Evolutionary conservation across 2,113 vertebrate genomes (phyloP), one percentile per base, ranked within the genome.

Genomic region (Nibea albiflora): DNA sequence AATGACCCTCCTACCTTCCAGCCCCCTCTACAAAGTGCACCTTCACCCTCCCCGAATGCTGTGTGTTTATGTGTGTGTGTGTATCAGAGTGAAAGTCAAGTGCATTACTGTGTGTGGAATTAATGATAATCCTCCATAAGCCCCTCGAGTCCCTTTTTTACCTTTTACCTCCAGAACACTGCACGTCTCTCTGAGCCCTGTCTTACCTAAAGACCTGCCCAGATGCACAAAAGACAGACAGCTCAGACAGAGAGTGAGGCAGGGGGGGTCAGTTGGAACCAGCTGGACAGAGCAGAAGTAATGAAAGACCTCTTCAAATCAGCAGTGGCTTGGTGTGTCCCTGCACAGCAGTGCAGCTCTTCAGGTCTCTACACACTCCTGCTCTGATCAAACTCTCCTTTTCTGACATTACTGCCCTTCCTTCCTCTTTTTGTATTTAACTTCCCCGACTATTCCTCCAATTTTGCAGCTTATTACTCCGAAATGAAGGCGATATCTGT

Each of bases 301-400:
- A 90, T 91, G 84, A 91, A 92, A 93, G 90, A 87, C 86, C 78
- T 90, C 73, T 89, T 92, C 56, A 88, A 85, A 83, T 83, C 24
- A 11, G 63, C 83, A 76, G 70, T 4, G 17, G 82, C 62, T 87
- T 42, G 70, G 82, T 50, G 85, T 83, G 49, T 91, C 83, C 64
- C 87, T 42, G 81, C 93, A 89, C 91, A 90, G 89, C 76, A 17
- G 90, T 84, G 58, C n/a, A 47, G 26, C 85, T 83, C 74, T 80
- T 71, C 71, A 46, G 49, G 82, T 76, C 76, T 80, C 80, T 70
- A 80, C 83, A 85, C 74, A 85, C 80, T 67, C 74, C 65, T 22
- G 66, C 78, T 73, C 49, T 19, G 56, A 73, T 78, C 78, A 70
- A 80, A 85, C 69, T 53, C 61, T 73, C 5, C 60, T 83, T 77